A percentile compares a stretch with the other conserved stretches of the same genome.
phyloP scores from a whole-genome alignment of 1,140 invertebrate genomes.

The Chironomus striatipennis region DNA sequence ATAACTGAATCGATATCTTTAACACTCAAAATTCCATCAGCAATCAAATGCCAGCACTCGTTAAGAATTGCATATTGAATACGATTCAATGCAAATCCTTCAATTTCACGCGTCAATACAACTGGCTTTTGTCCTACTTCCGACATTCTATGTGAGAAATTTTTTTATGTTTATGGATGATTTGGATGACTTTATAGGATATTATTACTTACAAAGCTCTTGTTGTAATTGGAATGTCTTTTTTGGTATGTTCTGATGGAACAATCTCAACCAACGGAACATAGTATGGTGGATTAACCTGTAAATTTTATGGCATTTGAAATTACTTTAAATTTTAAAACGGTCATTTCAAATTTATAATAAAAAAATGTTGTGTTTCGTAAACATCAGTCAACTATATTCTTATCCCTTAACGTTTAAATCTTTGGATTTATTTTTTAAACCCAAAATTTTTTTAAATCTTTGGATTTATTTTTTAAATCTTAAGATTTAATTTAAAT shows the following conservation, averaged over 20 bases:
- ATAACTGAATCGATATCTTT: conserved; percentile 90
- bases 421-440: too few species aligned
- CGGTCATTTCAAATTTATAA: too few species aligned
- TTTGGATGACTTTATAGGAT: background rate
- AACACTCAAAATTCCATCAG: conserved; percentile 73
- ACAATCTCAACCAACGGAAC: conserved; percentile 90
- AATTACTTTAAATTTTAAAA: too few species aligned
- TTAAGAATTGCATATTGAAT: conserved; percentile 94
- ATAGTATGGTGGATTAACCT: conserved; percentile 89
- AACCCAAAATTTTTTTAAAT: too few species aligned
- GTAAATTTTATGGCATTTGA: too few species aligned
- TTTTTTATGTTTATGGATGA: conserved; percentile 32
- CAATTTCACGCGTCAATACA: conserved; percentile 71
- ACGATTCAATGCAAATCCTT: conserved; percentile 88
- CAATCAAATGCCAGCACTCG: conserved; percentile 82
- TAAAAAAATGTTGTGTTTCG: too few species aligned
- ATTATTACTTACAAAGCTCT: background rate
- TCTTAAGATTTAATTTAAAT: too few species aligned
- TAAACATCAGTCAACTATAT: too few species aligned
- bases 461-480: too few species aligned
- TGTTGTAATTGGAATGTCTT: conserved; percentile 49
- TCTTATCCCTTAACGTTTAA: too few species aligned
- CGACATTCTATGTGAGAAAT: conserved; percentile 65
- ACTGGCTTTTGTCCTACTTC: conserved; percentile 89
- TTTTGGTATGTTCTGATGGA: conserved; percentile 80